Percentiles rank a stretch among this genome's conserved stretches.
Evolutionary conservation across 1,140 invertebrate genomes (phyloP).

Genomic region (Drosophila repleta): DNA sequence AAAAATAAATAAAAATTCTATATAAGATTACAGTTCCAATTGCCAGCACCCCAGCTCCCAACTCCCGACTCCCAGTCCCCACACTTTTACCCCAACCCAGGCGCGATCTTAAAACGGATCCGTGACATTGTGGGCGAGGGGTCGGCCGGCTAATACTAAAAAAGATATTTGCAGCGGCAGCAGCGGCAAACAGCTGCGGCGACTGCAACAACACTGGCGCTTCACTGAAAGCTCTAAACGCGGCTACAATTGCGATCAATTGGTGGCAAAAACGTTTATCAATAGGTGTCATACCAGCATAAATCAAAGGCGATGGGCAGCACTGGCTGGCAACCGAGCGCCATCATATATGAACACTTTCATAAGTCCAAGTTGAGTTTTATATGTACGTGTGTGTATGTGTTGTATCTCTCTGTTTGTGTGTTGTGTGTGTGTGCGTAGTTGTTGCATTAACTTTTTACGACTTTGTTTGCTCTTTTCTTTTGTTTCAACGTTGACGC

Average conservation of each 20-base stretch:
- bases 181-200: background rate
- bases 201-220: slow-evolving; percentile 22
- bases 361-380: slow-evolving; percentile 15
- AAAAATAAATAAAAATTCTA: slow-evolving; percentile 28
- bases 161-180: slow-evolving; percentile 24
- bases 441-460: slow-evolving; percentile 1
- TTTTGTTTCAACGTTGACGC: slow-evolving; percentile 58
- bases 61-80: background rate
- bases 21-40: slow-evolving; percentile 22
- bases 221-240: background rate
- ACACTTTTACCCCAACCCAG: background rate
- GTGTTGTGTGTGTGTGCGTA: background rate
- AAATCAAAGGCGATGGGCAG: slow-evolving; percentile 23
- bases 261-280: slow-evolving; percentile 3
- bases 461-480: slow-evolving; percentile 29
- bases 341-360: slow-evolving; percentile 10
- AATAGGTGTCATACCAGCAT: slow-evolving; percentile 26
- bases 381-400: slow-evolving; percentile 6
- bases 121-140: background rate
- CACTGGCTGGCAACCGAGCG: slow-evolving; percentile 17
- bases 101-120: background rate
- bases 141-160: slow-evolving; percentile 32
- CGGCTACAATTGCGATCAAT: background rate
- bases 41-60: background rate
- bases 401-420: too few relatives aligned